Evolutionary conservation across 2,113 vertebrate species (phyloP).

Genomic region (Gymnogyps californianus): DNA sequence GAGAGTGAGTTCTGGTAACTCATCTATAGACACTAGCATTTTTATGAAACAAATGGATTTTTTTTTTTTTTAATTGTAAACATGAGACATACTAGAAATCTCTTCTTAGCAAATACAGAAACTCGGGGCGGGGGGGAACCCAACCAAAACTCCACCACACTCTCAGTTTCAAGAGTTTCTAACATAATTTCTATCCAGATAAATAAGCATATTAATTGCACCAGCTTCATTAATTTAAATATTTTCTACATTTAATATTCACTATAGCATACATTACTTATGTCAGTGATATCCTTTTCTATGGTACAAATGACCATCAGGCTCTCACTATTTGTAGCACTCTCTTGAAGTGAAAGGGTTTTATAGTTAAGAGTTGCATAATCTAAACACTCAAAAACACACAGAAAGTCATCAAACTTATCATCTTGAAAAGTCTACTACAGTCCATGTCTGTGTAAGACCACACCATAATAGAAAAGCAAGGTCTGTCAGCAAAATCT

Average conservation of each 20-base stretch:
- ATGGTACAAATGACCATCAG: not conserved
- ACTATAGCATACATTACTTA: not conserved
- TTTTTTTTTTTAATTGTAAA: not conserved
- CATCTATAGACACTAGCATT: not conserved
- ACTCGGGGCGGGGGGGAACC: not conserved
- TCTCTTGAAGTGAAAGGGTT: not conserved
- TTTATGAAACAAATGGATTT: not conserved
- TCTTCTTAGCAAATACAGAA: not conserved
- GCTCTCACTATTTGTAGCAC: not conserved
- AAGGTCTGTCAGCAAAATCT: not conserved
- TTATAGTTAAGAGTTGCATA: not conserved
- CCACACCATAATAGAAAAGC: accelerated
- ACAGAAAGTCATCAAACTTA: not conserved
- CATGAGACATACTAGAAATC: not conserved
- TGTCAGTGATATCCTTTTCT: not conserved
- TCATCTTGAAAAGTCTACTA: not conserved
- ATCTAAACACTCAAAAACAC: not conserved
- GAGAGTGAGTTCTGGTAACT: not conserved
- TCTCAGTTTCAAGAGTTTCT: not conserved
- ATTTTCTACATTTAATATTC: not conserved
- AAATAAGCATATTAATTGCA: not conserved
- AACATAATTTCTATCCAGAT: not conserved
- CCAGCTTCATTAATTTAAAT: not conserved
- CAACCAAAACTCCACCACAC: not conserved
- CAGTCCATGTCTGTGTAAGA: not conserved